Evolutionary conservation across 2,797 vertebrate genomes (phyloP), one percentile per base, ranked within the genome.

Genomic region (Aulostomus chinensis): DNA sequence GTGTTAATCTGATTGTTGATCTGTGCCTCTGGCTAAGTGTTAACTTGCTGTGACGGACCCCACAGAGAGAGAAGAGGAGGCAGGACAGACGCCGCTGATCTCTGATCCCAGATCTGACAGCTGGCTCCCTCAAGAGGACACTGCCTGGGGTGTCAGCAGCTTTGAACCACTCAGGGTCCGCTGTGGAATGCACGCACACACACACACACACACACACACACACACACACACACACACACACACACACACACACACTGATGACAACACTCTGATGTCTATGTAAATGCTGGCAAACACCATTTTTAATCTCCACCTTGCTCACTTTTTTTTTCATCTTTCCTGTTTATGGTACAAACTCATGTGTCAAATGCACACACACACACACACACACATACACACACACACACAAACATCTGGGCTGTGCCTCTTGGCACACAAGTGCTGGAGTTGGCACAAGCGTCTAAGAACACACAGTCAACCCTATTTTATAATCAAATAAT

Each of bases 401-500:
- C 36, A 11, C 26, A n/a, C 53, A 39, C 49, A 53, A 28, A 31
- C 37, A 41, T 14, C 61, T 40, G 46, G 29, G 13, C n/a, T n/a
- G n/a, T n/a, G 56, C 54, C 63, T 55, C 33, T 43, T 74, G 78
- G 78, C 77, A 72, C 64, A 67, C 42, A 41, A 38, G 51, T 20
- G n/a, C 38, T 26, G 48, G 39, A 72, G 50, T 48, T 88, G 86
- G 86, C 80, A 76, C 0, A 7, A 50, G 47, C 33, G 29, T 57
- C 31, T 64, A 47, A 72, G 59, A 83, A 72, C 73, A 82, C 72
- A 77, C 79, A 76, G 72, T 63, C 54, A 16, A 49, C 1, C 10
- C 41, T 81, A 63, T 76, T 84, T 83, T 79, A 83, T 80, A 81
- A 85, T 84, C 69, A 84, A 85, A 87, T 88, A 62, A 86, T 84